Percentiles rank a stretch among this genome's conserved stretches.
Evolutionary conservation across 2,888 invertebrate genomes (phyloP).

Genomic region (Troides aeacus): DNA sequence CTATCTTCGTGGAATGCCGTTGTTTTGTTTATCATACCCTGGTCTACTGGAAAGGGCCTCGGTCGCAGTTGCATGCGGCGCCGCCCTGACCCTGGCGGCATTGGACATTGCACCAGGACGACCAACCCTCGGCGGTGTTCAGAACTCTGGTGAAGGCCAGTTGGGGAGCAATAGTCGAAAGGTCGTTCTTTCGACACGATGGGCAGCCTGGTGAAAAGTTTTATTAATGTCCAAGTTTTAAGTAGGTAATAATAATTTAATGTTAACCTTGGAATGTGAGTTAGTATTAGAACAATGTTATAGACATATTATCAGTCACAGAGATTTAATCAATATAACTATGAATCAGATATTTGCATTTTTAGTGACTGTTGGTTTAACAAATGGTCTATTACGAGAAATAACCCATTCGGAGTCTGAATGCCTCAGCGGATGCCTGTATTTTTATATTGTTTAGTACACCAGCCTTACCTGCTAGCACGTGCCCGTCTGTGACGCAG

Average conservation of each 20-base stretch:
- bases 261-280: too few relatives aligned
- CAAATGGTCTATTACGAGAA: not conserved
- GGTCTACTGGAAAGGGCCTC: conserved; percentile 78
- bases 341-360: too few relatives aligned
- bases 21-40: not conserved
- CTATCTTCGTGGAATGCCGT: not conserved
- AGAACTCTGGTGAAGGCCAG: conserved; percentile 40
- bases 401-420: too few relatives aligned
- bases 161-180: conserved; percentile 30
- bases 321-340: too few relatives aligned
- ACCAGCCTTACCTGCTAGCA: conserved; percentile 55
- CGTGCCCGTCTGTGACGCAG: conserved; percentile 65
- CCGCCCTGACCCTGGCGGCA: conserved; percentile 86
- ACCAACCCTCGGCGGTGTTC: conserved; percentile 76
- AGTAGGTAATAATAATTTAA: too few relatives aligned
- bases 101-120: conserved; percentile 82
- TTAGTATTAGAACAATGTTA: too few relatives aligned
- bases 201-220: conserved; percentile 59
- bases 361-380: not conserved
- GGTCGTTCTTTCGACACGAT: conserved; percentile 45
- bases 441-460: not conserved
- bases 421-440: not conserved
- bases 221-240: not conserved
- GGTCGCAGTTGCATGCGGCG: conserved; percentile 87
- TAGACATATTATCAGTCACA: too few relatives aligned